These are phyloP conservation scores for Stegostoma tigrinum DNA, from an alignment of 2,113 vertebrate genomes.

Conservation along the genomic window DNA sequence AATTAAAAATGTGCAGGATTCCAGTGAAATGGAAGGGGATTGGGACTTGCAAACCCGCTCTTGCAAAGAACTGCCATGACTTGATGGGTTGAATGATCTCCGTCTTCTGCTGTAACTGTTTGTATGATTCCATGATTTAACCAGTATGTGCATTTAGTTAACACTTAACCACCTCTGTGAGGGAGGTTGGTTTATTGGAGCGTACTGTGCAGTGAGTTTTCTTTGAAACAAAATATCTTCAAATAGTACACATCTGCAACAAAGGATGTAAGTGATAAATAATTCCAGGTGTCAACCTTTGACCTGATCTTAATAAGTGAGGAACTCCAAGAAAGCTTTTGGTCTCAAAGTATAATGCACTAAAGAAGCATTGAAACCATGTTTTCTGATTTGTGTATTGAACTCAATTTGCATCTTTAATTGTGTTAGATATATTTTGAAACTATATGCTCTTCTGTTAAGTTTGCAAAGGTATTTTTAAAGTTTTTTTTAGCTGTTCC, in stretches of 20 bases:
- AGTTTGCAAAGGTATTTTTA: not conserved
- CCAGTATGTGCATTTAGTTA: not conserved
- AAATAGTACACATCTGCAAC: constrained; percentile 24
- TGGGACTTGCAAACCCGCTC: not conserved
- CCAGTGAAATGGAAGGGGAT: not conserved
- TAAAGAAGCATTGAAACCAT: not conserved
- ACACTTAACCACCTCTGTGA: not conserved
- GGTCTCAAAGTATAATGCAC: not conserved
- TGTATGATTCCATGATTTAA: not conserved
- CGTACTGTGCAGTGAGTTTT: constrained; percentile 17
- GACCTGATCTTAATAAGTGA: constrained; percentile 31
- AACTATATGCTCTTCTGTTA: not conserved
- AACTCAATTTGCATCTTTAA: not conserved
- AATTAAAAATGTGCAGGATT: not conserved
- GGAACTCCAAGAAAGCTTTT: not conserved
- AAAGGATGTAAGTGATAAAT: constrained; percentile 25
- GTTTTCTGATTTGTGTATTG: not conserved
- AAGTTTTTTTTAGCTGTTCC: not conserved
- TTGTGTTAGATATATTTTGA: not conserved
- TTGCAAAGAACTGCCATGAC: not conserved
- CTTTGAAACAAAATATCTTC: constrained; percentile 34
- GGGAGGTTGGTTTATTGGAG: not conserved
- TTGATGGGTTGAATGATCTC: not conserved
- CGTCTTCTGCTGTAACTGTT: not conserved
- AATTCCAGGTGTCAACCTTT: constrained; percentile 36